Evolutionary conservation across 2,888 invertebrate genomes (phyloP).

Genomic region (Microchrysa polita): DNA sequence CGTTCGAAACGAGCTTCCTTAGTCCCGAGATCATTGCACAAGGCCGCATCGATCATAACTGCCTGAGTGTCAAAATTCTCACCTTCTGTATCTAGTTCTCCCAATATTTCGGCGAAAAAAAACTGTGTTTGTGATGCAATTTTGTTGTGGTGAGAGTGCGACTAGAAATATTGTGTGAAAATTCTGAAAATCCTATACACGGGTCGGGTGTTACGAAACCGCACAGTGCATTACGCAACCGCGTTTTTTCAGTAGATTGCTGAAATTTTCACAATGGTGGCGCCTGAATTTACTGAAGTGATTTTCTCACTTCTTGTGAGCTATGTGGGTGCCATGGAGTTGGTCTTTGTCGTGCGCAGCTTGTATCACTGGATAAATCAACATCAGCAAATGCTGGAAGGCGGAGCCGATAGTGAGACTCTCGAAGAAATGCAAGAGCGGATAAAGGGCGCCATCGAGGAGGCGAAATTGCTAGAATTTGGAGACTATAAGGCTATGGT

Average conservation of each 20-base stretch:
- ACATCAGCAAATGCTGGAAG: constrained; percentile 53
- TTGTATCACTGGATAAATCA: constrained; percentile 61
- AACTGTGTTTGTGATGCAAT: constrained; percentile 46
- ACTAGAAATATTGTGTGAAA: constrained; percentile 23
- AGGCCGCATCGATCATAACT: constrained; percentile 16
- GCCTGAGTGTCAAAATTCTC: constrained; percentile 14
- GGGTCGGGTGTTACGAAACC: constrained; percentile 27
- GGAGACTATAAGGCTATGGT: constrained; percentile 57
- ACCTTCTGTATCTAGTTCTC: not conserved
- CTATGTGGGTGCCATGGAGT: constrained; percentile 78
- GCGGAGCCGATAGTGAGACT: constrained; percentile 49
- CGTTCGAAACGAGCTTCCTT: constrained; percentile 25
- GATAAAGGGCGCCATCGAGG: constrained; percentile 55
- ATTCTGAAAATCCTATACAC: not conserved
- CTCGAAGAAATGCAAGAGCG: constrained; percentile 57
- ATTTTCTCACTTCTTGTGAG: constrained; percentile 78
- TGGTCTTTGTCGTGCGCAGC: constrained; percentile 61
- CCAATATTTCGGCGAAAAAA: constrained; percentile 2
- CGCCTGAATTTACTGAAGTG: constrained; percentile 74
- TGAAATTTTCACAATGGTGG: constrained; percentile 54
- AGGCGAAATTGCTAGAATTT: constrained; percentile 55
- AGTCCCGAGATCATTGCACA: constrained; percentile 4
- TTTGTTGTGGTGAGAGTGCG: constrained; percentile 18
- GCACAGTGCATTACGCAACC: constrained; percentile 56
- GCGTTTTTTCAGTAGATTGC: constrained; percentile 32